These are phyloP conservation scores for Fregetta grallaria DNA, from an alignment of 2,113 vertebrate genomes.

Conservation along the genomic window DNA sequence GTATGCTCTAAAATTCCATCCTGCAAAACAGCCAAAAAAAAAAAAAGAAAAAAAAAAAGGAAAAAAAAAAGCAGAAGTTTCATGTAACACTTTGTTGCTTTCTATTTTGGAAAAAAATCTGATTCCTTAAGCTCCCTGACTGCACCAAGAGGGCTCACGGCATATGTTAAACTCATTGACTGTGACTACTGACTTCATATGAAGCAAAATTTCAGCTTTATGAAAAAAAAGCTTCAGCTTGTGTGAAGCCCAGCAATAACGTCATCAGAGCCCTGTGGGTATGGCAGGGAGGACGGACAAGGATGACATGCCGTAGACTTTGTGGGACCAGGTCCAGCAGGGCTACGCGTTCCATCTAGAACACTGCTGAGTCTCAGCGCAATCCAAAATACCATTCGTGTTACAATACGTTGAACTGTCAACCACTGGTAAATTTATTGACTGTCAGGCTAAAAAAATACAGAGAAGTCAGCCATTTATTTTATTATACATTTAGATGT, in stretches of 20 bases:
- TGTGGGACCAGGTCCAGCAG: not conserved
- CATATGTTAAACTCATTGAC: conserved; percentile 51
- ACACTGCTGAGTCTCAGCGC: not conserved
- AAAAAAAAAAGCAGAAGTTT: not conserved
- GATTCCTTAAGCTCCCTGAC: not conserved
- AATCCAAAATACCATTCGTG: conserved; percentile 40
- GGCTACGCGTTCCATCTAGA: not conserved
- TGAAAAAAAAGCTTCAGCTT: not conserved
- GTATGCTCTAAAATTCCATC: not conserved
- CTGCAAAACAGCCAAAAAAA: not conserved
- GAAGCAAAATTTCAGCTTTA: conserved; percentile 26
- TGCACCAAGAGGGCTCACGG: not conserved
- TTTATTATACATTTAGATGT: conserved; percentile 11
- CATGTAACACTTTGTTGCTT: not conserved
- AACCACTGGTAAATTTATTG: conserved; percentile 42
- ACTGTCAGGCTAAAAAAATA: conserved; percentile 17
- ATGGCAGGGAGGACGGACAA: not conserved
- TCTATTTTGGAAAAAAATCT: conserved; percentile 2
- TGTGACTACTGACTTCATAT: not conserved
- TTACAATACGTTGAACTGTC: conserved; percentile 30
- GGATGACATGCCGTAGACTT: not conserved
- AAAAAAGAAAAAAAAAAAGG: not conserved
- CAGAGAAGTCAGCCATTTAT: conserved; percentile 16
- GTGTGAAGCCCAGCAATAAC: conserved; percentile 21
- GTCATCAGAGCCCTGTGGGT: not conserved